phyloP scores from a whole-genome alignment of 1,140 invertebrate species.

The Megalonaias nervosa region DNA sequence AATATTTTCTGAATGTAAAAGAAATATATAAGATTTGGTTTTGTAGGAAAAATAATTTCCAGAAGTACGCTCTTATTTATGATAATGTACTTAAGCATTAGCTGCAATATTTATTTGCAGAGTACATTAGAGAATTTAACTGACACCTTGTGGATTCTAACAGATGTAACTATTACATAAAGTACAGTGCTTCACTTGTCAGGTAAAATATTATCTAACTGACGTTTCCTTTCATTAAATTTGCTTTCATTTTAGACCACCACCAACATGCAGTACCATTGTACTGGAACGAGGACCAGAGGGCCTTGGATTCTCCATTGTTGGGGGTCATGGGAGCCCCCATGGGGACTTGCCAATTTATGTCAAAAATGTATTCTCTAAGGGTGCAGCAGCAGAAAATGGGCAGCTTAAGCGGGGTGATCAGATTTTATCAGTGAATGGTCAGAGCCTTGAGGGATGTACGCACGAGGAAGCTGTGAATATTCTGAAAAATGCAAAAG shows the following conservation, averaged over 20 bases:
- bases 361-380: slow-evolving; percentile 86
- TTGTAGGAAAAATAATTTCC: no score
- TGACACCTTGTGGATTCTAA: no score
- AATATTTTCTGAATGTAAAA: no score
- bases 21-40: no score
- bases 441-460: slow-evolving; percentile 74
- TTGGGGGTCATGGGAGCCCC: slow-evolving; percentile 84
- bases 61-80: neutral
- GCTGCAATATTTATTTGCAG: neutral
- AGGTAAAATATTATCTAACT: neutral
- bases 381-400: slow-evolving; percentile 81
- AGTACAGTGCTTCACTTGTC: neutral
- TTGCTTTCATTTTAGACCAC: slow-evolving; percentile 47
- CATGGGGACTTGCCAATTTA: slow-evolving; percentile 86
- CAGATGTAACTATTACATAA: no score
- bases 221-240: slow-evolving; percentile 4
- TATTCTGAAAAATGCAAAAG: slow-evolving; percentile 75
- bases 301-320: slow-evolving; percentile 85
- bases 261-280: slow-evolving; percentile 72
- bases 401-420: slow-evolving; percentile 78
- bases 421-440: slow-evolving; percentile 76
- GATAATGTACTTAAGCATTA: neutral
- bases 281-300: slow-evolving; percentile 81
- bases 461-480: slow-evolving; percentile 78
- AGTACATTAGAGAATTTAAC: no score